A percentile compares a stretch with the other conserved stretches of the same genome.
These are phyloP conservation scores for Eupithecia centaureata DNA, from an alignment of 2,888 invertebrate species.

Conservation along the genomic window DNA sequence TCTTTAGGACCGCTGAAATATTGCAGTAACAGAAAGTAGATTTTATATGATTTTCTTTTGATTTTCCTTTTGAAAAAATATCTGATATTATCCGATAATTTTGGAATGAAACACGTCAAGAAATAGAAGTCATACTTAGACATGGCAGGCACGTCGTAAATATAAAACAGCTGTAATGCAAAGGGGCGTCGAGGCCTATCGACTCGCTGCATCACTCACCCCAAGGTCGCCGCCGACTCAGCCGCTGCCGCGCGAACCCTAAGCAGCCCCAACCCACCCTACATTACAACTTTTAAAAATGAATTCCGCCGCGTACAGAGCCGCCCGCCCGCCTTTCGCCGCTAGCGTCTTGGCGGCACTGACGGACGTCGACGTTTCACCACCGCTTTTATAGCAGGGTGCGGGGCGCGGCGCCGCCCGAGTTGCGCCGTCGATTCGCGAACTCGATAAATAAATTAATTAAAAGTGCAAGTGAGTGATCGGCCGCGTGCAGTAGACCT, in stretches of 20 bases:
- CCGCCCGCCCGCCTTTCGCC: slow-evolving; percentile 68
- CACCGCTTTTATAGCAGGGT: slow-evolving; percentile 71
- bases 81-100: background rate
- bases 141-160: slow-evolving; percentile 53
- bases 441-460: slow-evolving; percentile 85
- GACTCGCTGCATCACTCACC: slow-evolving; percentile 76
- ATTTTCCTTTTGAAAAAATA: background rate
- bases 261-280: slow-evolving; percentile 63
- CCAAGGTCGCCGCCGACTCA: slow-evolving; percentile 68
- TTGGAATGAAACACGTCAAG: background rate
- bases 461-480: slow-evolving; percentile 85
- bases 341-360: slow-evolving; percentile 76
- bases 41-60: too few relatives aligned
- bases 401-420: slow-evolving; percentile 78
- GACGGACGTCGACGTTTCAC: slow-evolving; percentile 73
- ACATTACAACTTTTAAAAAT: slow-evolving; percentile 66
- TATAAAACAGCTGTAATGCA: slow-evolving; percentile 79
- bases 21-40: background rate
- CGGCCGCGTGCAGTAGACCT: slow-evolving; percentile 74
- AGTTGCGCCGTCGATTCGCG: slow-evolving; percentile 83
- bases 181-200: slow-evolving; percentile 73
- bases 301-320: slow-evolving; percentile 65
- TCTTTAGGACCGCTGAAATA: background rate
- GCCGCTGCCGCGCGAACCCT: slow-evolving; percentile 59
- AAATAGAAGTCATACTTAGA: background rate